These are phyloP conservation scores for Leucophora obtusa DNA, from an alignment of 2,888 invertebrate genomes.

Conservation along the genomic window DNA sequence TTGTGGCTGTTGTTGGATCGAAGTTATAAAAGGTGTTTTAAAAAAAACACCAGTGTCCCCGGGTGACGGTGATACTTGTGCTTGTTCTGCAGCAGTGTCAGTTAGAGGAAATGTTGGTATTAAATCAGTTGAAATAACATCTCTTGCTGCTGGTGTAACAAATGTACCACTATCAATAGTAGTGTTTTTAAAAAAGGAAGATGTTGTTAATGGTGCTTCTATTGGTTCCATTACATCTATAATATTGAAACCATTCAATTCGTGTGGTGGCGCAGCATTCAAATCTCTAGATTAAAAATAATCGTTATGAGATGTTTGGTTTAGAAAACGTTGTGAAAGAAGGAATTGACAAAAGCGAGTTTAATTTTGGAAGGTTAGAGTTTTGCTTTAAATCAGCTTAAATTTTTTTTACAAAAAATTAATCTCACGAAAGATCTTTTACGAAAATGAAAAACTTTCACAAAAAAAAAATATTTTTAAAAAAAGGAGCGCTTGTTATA, in stretches of 20 bases:
- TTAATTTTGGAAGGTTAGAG: background rate
- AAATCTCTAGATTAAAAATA: background rate
- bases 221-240: background rate
- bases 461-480: no score
- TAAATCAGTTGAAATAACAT: background rate
- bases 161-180: constrained; percentile 13
- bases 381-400: no score
- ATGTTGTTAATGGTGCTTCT: constrained; percentile 5
- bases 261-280: background rate
- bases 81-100: background rate
- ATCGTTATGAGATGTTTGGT: background rate
- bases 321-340: background rate
- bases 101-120: background rate
- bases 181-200: background rate
- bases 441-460: no score
- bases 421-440: no score
- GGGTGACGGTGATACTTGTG: background rate
- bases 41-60: constrained; percentile 17
- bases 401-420: no score
- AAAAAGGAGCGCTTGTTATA: no score
- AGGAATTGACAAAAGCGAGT: constrained; percentile 32
- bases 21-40: constrained; percentile 22
- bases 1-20: no score
- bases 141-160: constrained; percentile 5
- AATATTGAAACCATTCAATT: background rate